Base-by-base conservation (phyloP, 2,113 vertebrate species). In the Beaufortia kweichowensis region DNA sequence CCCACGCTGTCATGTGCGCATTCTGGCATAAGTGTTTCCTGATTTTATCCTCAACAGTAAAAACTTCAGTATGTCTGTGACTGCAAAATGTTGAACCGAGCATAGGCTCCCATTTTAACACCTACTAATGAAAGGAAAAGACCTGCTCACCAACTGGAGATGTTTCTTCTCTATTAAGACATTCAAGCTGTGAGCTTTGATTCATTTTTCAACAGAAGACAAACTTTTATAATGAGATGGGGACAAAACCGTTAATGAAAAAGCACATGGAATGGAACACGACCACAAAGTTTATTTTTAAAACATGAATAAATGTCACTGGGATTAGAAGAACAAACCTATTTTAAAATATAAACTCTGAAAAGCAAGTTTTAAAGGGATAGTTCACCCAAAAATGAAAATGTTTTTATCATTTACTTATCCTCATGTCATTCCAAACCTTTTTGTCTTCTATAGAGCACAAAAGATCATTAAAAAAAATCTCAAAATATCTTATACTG, bases 61-160 rank as follows among this genome's bases (percentile, higher is more conserved):
- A 17, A 19, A 19, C 19, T 14, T 9, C 7, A 70, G 28, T 46
- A 50, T 26, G 31, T 66, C 23, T 28, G 63, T 66, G 39, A 28
- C 28, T 33, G 46, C 4, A 0, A 33, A 69, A 31, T 28, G 21
- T 21, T 53, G 55, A 55, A 1, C 19, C 15, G 24, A 48, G n/a
- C 43, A 29, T 67, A 4, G 11, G 26, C 9, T 17, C 48, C 21
- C 19, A 56, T 55, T 70, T 70, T 15, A 53, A 70, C 67, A 56
- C 48, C 50, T n/a, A 24, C 48, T 70, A 55, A 55, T 56, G 48
- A 56, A 35, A 69, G n/a, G n/a, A 31, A 26, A 43, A 35, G 21
- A 33, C 26, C 67, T 23, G 67, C 14, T 23, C 11, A 50, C 26
- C 23, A 14, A 53, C 3, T 68, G 26, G n/a, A 68, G 29, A 50